Conservation (phyloP, 2,888 invertebrate genomes). For the Helleia helle region DNA sequence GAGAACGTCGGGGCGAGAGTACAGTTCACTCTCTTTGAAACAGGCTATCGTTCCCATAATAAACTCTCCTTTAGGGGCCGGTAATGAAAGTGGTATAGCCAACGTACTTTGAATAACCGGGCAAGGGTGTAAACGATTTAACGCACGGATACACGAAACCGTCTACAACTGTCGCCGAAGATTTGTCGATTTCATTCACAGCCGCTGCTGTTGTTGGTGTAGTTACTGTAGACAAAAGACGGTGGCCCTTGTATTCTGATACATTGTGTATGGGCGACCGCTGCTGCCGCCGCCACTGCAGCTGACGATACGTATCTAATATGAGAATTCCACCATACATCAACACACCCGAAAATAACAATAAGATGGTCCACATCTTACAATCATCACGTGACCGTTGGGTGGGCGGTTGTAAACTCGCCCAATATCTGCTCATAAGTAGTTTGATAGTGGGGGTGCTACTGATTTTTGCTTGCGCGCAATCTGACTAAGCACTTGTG, state of each 20-base stretch:
- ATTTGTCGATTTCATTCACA: neutral
- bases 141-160: neutral
- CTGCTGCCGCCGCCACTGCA: neutral
- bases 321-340: neutral
- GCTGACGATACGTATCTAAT: no score
- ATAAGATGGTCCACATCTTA: slow-evolving; percentile 1
- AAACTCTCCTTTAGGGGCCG: neutral
- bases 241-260: no score
- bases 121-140: neutral
- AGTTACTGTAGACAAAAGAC: no score
- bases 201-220: no score
- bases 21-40: no score
- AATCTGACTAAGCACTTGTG: neutral
- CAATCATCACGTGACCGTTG: neutral
- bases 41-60: neutral
- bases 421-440: neutral
- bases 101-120: neutral
- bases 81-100: slow-evolving; percentile 6
- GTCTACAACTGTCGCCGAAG: neutral
- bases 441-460: neutral
- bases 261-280: no score
- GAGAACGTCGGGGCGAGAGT: no score
- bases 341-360: neutral
- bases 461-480: slow-evolving; percentile 1
- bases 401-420: neutral